Base-by-base conservation (phyloP, 1,140 invertebrate genomes). In the Octopus sinensis region DNA sequence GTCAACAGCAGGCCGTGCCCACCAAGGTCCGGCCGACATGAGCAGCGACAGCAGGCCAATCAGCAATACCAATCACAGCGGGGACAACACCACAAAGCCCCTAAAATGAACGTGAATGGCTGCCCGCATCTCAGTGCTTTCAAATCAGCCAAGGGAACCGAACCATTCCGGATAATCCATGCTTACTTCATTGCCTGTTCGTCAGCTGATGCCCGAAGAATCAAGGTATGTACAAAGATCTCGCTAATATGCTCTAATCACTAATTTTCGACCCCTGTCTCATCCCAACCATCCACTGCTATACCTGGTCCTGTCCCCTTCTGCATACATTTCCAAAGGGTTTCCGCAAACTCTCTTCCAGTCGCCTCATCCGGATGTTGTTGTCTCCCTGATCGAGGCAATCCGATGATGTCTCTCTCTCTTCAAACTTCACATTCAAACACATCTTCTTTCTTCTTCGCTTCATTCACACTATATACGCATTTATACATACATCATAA, bases 41-140 rank as follows among this genome's bases (percentile, higher is more conserved):
- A 73, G 17, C 68, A 73, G 9, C 68, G 30, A 13, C 68, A 73
- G 5, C 68, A 17, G 17, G 17, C 17, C 5, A 73, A 23, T 23
- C 68, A 73, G 30, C 68, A 73, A 13, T 73, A 73, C 30, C 68
- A 73, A 17, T 23, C 17, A 73, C 9, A 73, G 4, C 68, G 68
- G 68, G 68, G 68, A 73, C 68, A 73, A 23, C 68, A 13, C 54
- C 73, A 76, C 81, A 76, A 81, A 82, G 80, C 76, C 81, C 53
- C 13, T 78, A 84, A 84, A 82, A 87, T 88, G 88, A 89, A 85
- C 85, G 86, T 88, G 81, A 85, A 84, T 86, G 94, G 94, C 87
- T 95, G 94, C 89, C 93, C 93, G 92, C 94, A 95, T 92, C 91
- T 95, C 87, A 94, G 92, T 91, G 94, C 94, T 91, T 94, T 95